These are phyloP conservation scores for Anoura caudifer DNA, from an alignment of 2,113 vertebrate species.

Conservation along the genomic window DNA sequence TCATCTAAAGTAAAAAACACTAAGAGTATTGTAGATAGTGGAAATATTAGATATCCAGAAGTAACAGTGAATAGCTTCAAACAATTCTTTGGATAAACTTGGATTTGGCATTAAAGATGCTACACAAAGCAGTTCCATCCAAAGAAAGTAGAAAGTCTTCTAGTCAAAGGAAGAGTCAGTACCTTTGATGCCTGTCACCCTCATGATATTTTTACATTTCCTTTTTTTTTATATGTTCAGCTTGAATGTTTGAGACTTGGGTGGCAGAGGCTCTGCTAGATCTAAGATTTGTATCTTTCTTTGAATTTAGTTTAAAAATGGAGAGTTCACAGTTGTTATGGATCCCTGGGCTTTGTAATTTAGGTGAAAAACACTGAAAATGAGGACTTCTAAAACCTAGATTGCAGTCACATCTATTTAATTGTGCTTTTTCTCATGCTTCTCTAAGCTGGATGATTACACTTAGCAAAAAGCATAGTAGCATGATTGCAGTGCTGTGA, in stretches of 20 bases:
- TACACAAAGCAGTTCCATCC: not conserved
- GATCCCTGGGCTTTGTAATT: constrained; percentile 8
- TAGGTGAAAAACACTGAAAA: constrained; percentile 53
- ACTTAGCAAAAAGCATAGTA: constrained; percentile 34
- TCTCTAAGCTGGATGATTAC: not conserved
- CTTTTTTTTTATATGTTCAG: not conserved
- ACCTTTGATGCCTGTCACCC: not conserved
- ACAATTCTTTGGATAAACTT: not conserved
- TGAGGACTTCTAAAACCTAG: not conserved
- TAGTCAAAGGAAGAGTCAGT: not conserved
- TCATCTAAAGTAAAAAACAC: not conserved
- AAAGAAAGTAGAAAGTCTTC: not conserved
- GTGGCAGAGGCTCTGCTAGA: not conserved
- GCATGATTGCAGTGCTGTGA: not conserved
- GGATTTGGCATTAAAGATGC: not conserved
- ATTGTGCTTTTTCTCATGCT: constrained; percentile 1
- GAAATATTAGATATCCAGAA: not conserved
- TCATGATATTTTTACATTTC: not conserved
- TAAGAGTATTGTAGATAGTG: not conserved
- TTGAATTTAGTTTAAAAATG: constrained; percentile 32
- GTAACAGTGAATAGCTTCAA: not conserved
- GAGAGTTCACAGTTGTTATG: constrained; percentile 11
- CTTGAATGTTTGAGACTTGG: not conserved
- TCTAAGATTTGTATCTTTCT: not conserved
- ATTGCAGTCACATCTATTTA: constrained; percentile 23